Percentiles rank a stretch among this genome's conserved stretches.
These are phyloP conservation scores for Aphyosemion australe DNA, from an alignment of 2,113 vertebrate genomes.

Conservation along the genomic window DNA sequence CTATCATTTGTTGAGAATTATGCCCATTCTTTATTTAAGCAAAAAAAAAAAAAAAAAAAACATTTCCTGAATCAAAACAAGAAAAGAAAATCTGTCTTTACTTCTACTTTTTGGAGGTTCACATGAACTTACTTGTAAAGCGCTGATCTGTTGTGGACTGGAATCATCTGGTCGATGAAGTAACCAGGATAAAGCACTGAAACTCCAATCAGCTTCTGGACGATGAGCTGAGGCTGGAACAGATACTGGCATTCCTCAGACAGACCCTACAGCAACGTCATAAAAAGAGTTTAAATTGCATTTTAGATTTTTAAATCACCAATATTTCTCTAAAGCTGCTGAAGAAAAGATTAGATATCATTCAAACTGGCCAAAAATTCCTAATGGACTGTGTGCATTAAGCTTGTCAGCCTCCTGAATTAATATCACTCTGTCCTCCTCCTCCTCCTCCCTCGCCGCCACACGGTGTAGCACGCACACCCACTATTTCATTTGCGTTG, in stretches of 20 bases:
- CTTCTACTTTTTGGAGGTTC: neutral
- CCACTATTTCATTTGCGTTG: slow-evolving; percentile 45
- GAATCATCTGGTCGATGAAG: slow-evolving; percentile 89
- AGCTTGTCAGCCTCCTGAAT: slow-evolving; percentile 53
- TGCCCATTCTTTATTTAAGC: no score
- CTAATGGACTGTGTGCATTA: slow-evolving; percentile 59
- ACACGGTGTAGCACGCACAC: slow-evolving; percentile 45
- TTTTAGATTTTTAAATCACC: slow-evolving; percentile 31
- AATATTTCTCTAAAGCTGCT: slow-evolving; percentile 38
- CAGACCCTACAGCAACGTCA: slow-evolving; percentile 83
- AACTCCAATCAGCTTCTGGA: slow-evolving; percentile 91
- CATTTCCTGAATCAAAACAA: slow-evolving; percentile 7
- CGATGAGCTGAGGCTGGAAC: slow-evolving; percentile 97
- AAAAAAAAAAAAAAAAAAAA: no score
- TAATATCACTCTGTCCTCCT: slow-evolving; percentile 51
- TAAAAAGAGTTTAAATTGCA: slow-evolving; percentile 17
- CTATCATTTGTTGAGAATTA: no score
- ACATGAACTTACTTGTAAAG: slow-evolving; percentile 91
- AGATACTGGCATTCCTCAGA: slow-evolving; percentile 98
- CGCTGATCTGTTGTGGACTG: slow-evolving; percentile 89
- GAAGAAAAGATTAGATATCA: slow-evolving; percentile 53
- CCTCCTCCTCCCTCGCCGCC: slow-evolving; percentile 39
- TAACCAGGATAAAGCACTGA: slow-evolving; percentile 91
- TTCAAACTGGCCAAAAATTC: slow-evolving; percentile 46
- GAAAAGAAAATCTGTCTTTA: neutral